A percentile compares a stretch with the other conserved stretches of the same genome.
Conservation (phyloP, 1,140 invertebrate genomes). For the Lordiphosa collinella region DNA sequence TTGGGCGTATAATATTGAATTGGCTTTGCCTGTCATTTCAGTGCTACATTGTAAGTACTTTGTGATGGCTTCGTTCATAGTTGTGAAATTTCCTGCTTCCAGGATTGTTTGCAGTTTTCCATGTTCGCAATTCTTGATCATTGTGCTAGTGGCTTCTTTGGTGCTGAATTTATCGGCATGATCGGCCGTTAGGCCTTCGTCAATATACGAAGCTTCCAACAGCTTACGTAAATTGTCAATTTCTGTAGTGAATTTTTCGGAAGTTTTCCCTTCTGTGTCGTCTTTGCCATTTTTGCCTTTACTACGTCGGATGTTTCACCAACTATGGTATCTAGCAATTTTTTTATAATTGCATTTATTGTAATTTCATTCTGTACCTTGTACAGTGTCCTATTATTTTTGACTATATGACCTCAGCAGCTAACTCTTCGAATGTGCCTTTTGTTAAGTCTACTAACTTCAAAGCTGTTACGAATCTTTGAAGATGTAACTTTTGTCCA, state of each 20-base stretch:
- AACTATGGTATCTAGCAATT: background rate
- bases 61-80: background rate
- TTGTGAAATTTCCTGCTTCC: too few species aligned
- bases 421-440: slow-evolving; percentile 1
- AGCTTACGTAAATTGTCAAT: background rate
- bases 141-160: background rate
- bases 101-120: background rate
- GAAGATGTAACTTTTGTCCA: too few species aligned
- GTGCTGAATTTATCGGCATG: background rate
- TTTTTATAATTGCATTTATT: background rate
- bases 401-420: background rate
- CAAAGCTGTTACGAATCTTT: slow-evolving; percentile 1
- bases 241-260: too few species aligned
- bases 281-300: background rate
- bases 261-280: background rate
- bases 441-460: slow-evolving; percentile 2
- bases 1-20: background rate
- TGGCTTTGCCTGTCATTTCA: background rate
- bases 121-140: background rate
- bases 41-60: background rate
- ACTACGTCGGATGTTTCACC: background rate
- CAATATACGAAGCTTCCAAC: background rate
- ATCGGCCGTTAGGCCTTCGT: background rate
- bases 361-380: background rate
- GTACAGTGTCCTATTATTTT: background rate